A percentile compares a stretch with the other conserved stretches of the same genome.
Evolutionary conservation across 2,888 invertebrate genomes (phyloP).

Genomic region (Fissipunctia ypsillon): DNA sequence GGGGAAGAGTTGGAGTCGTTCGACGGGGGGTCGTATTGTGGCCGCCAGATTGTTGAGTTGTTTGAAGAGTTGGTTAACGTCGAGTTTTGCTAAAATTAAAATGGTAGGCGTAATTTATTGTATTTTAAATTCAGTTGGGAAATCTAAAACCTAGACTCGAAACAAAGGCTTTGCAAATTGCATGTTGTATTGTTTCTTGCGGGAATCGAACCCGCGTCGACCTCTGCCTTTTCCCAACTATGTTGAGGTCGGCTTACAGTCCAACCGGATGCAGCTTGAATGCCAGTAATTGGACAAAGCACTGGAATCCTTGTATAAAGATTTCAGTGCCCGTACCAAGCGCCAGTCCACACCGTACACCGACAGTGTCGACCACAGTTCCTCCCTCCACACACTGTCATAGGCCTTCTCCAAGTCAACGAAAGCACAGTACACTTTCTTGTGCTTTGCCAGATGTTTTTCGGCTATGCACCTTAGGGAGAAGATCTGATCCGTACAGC

Average conservation of each 20-base stretch:
- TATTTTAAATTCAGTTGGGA: background rate
- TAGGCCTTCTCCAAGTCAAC: too few species aligned
- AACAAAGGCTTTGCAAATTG: background rate
- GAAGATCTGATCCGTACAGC: too few species aligned
- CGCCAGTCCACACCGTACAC: too few species aligned
- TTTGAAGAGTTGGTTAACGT: background rate
- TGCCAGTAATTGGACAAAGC: too few species aligned
- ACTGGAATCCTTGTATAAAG: too few species aligned
- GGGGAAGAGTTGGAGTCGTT: background rate
- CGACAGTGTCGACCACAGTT: too few species aligned
- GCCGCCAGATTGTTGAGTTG: conserved; percentile 28
- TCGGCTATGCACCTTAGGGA: too few species aligned
- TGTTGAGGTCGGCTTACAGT: background rate
- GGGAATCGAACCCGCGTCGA: background rate
- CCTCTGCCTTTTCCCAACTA: background rate
- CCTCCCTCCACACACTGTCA: too few species aligned
- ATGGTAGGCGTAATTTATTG: background rate
- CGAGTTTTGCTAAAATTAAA: conserved; percentile 36
- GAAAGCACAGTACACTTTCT: too few species aligned
- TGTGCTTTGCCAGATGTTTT: too few species aligned
- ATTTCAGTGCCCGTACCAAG: too few species aligned
- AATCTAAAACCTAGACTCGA: background rate
- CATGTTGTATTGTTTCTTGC: background rate
- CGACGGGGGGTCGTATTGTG: conserved; percentile 32
- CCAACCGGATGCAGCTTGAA: background rate